Conservation (phyloP, 1,140 invertebrate genomes). For the Drosophila tsacasi region DNA sequence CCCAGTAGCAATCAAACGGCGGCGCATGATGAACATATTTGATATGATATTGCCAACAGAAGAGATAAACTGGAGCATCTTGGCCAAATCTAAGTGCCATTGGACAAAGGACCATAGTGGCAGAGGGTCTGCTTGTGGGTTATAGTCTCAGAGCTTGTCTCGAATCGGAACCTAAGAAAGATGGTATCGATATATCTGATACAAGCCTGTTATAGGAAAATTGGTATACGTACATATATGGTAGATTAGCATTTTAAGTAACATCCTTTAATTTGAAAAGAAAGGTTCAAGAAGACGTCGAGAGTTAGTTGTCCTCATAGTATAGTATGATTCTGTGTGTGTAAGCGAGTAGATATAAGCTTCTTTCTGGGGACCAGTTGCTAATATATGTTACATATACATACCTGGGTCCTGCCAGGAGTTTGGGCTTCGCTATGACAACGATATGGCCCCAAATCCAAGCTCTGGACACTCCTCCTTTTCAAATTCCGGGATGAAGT, state of each 20-base stretch:
- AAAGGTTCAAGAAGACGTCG: no score
- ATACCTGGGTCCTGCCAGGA: no score
- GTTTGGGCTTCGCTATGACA: neutral
- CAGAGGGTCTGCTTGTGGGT: neutral
- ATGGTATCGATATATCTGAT: no score
- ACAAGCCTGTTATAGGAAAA: no score
- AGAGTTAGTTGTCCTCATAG: no score
- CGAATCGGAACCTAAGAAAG: no score
- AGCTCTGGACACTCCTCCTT: neutral
- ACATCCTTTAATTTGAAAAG: no score
- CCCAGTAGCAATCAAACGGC: conserved; percentile 52
- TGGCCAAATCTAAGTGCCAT: neutral
- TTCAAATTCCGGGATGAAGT: neutral
- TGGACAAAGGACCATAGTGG: neutral
- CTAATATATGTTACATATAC: no score
- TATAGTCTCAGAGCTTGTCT: neutral
- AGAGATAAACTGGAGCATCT: neutral
- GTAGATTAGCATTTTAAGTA: no score
- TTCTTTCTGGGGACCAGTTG: neutral
- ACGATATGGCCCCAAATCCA: conserved; percentile 14
- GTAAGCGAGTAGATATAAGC: no score
- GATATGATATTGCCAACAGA: conserved; percentile 40
- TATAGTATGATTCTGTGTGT: no score
- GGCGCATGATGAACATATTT: conserved; percentile 60
- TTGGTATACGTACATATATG: no score